These are phyloP conservation scores for Tethea ocularis DNA, from an alignment of 2,888 invertebrate species.

Conservation along the genomic window DNA sequence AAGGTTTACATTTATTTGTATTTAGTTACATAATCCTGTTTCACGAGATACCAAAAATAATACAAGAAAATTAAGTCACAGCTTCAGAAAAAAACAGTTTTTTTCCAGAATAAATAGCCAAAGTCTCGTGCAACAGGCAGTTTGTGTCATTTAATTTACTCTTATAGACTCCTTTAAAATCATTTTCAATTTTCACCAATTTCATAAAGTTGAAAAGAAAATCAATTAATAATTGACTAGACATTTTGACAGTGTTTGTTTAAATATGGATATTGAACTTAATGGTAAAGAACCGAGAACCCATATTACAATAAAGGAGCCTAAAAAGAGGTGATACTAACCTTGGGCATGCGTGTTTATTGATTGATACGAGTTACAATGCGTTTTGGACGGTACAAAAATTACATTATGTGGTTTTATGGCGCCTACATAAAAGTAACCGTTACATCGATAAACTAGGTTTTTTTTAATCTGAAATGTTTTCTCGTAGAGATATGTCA, in stretches of 20 bases:
- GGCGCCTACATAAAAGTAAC: no score
- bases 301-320: neutral
- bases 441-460: no score
- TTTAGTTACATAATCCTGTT: neutral
- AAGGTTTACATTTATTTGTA: neutral
- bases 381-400: neutral
- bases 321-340: neutral
- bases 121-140: neutral
- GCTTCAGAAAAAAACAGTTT: neutral
- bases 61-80: neutral
- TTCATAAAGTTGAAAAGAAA: neutral
- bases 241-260: neutral
- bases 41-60: neutral
- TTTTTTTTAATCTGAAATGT: no score
- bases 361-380: neutral
- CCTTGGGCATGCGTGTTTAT: neutral
- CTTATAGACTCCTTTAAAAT: constrained; percentile 2
- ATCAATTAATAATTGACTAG: neutral
- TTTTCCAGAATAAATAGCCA: neutral
- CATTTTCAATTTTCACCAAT: neutral
- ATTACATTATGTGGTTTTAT: neutral
- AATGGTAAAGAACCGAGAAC: neutral
- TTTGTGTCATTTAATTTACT: neutral
- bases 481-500: no score
- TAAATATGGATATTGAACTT: neutral